Evolutionary conservation across 2,797 vertebrate species (phyloP), one percentile per base, ranked within the genome.

Genomic region (Bradypus variegatus): DNA sequence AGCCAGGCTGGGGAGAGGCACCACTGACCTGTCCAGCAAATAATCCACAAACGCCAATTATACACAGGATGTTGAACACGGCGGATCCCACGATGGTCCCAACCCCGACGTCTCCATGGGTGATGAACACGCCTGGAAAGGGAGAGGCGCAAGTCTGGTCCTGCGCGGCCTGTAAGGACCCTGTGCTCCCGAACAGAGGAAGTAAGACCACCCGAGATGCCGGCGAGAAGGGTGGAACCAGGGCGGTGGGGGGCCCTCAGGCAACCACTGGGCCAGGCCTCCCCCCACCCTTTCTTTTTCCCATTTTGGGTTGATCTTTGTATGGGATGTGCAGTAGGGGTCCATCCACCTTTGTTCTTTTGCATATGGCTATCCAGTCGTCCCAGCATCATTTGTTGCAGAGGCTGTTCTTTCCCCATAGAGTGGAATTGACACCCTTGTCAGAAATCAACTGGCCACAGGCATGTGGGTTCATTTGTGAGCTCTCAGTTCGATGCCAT

Each of bases 71-170:
- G 97, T 99, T 99, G 97, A 99, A 99, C 96, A 99, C 99, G 0
- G 99, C 99, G 10, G 99, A 99, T 95, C 99, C 99, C 1, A 99
- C 99, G 90, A 99, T 99, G 94, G 99, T 99, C 60, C 99, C 99
- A 82, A 99, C 98, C 89, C 99, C 99, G 31, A 99, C 99, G 72
- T 99, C 99, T 19, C 99, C 99, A 0, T 99, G 99, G 96, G 99
- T 99, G 96, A 99, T 99, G 97, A 99, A 99, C 92, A 99, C 99
- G 94, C 99, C 99, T 99, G 97, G 73, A 94, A 31, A 92, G 33
- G 65, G 48, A 93, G 14, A 94, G 75, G 1, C 93, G 87, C 81
- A 36, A 41, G 0, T 6, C 69, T 29, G 50, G 77, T 70, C 18
- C 21, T 41, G 1, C 0, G 5, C 18, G 3, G 9, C 45, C 10